A percentile compares a stretch with the other conserved stretches of the same genome.
These are phyloP conservation scores for Drosophila imparisetae DNA, from an alignment of 2,888 invertebrate genomes.

Conservation along the genomic window DNA sequence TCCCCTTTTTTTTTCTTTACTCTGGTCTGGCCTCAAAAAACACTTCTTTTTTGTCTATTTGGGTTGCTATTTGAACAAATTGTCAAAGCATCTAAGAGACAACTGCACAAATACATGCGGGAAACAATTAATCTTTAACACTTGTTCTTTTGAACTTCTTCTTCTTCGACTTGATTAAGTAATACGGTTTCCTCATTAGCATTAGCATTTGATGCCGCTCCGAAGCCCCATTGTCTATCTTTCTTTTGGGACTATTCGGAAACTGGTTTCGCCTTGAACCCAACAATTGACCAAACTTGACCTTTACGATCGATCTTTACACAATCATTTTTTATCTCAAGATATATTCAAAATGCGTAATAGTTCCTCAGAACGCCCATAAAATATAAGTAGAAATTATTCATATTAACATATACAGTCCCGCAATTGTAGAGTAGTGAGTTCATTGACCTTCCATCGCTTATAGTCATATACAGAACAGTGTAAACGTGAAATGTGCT, in stretches of 20 bases:
- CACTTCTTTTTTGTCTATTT: constrained; percentile 59
- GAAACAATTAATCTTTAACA: constrained; percentile 25
- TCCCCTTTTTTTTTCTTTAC: constrained; percentile 45
- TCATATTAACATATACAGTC: constrained; percentile 16
- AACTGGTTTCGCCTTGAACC: constrained; percentile 46
- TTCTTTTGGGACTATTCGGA: constrained; percentile 2
- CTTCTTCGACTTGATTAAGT: constrained; percentile 5
- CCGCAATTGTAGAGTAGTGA: constrained; percentile 37
- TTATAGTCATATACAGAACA: constrained; percentile 30
- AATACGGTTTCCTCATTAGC: constrained; percentile 6
- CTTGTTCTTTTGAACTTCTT: constrained; percentile 14
- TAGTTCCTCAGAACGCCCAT: constrained; percentile 9
- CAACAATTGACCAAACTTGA: constrained; percentile 52
- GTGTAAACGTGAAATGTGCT: constrained; percentile 17
- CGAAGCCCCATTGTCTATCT: constrained; percentile 2
- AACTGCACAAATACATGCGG: constrained; percentile 21
- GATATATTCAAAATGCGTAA: constrained; percentile 10
- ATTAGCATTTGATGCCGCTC: constrained; percentile 3
- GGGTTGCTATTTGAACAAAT: constrained; percentile 64
- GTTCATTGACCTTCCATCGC: constrained; percentile 56
- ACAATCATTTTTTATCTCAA: not conserved
- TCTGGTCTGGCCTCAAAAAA: constrained; percentile 50
- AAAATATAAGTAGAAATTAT: constrained; percentile 32
- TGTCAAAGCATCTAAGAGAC: constrained; percentile 27
- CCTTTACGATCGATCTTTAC: constrained; percentile 48